phyloP scores from a whole-genome alignment of 2,797 vertebrate species.

The Amniataba percoides region DNA sequence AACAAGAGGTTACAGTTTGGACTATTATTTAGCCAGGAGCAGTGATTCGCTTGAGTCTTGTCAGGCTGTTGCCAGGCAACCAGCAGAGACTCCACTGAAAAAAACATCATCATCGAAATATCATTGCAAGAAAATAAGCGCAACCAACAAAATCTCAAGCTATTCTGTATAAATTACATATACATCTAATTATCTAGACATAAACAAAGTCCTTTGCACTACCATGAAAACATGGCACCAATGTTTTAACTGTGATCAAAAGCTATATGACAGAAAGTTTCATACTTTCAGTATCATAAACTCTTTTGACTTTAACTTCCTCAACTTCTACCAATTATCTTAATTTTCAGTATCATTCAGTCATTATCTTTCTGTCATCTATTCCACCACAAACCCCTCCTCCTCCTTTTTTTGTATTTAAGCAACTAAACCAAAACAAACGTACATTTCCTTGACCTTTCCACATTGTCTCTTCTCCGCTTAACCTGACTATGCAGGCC shows the following conservation, averaged over 20 bases:
- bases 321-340: background rate
- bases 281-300: no score
- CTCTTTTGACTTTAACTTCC: background rate
- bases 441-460: conserved; percentile 40
- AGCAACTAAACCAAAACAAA: background rate
- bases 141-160: background rate
- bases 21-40: background rate
- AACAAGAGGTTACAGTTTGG: background rate
- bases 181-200: no score
- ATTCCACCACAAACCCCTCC: background rate
- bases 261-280: background rate
- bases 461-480: background rate
- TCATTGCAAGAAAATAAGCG: background rate
- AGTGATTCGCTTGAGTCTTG: background rate
- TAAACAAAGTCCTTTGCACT: background rate
- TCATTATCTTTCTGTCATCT: conserved; percentile 5
- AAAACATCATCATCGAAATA: background rate
- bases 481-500: background rate
- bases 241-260: background rate
- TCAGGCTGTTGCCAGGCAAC: background rate
- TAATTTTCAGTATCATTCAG: background rate
- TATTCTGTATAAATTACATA: background rate
- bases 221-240: background rate
- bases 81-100: background rate
- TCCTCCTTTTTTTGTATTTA: conserved; percentile 6